Evolutionary conservation across 2,888 invertebrate species (phyloP).

Genomic region (Osmoderma eremita): DNA sequence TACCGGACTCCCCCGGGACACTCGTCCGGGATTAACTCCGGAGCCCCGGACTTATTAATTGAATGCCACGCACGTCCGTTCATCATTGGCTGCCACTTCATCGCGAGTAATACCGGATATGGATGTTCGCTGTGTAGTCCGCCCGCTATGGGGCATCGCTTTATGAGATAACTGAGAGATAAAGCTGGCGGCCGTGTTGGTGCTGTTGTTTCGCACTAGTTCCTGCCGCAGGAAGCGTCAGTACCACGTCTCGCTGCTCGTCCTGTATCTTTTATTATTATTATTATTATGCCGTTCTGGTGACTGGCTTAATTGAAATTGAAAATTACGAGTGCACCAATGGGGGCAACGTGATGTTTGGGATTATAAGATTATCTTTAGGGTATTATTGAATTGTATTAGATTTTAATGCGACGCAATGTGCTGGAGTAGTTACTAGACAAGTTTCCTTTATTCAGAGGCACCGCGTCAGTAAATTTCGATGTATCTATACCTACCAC

Average conservation of each 20-base stretch:
- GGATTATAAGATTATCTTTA: constrained; percentile 3
- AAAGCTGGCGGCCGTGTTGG: constrained; percentile 44
- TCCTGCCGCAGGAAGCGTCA: neutral
- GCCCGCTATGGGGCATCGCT: constrained; percentile 53
- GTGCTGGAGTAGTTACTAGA: no score
- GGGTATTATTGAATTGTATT: no score
- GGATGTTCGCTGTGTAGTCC: constrained; percentile 37
- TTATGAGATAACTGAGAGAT: constrained; percentile 59
- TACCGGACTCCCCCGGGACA: constrained; percentile 60
- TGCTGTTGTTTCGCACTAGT: neutral
- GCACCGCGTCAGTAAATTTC: no score
- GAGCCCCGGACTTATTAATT: constrained; percentile 62
- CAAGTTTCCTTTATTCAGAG: no score
- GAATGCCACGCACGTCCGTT: constrained; percentile 64
- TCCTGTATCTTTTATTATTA: constrained; percentile 14
- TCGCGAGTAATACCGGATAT: constrained; percentile 59
- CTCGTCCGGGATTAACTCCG: constrained; percentile 63
- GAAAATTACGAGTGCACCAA: constrained; percentile 54
- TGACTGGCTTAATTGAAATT: constrained; percentile 61
- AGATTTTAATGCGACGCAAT: no score
- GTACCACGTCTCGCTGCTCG: constrained; percentile 54
- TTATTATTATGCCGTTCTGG: neutral
- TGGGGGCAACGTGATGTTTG: neutral
- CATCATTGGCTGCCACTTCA: constrained; percentile 64
- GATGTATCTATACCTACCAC: no score